Percentiles rank a stretch among this genome's conserved stretches.
Evolutionary conservation across 1,140 invertebrate genomes (phyloP).

Genomic region (Cryptotermes secundus): DNA sequence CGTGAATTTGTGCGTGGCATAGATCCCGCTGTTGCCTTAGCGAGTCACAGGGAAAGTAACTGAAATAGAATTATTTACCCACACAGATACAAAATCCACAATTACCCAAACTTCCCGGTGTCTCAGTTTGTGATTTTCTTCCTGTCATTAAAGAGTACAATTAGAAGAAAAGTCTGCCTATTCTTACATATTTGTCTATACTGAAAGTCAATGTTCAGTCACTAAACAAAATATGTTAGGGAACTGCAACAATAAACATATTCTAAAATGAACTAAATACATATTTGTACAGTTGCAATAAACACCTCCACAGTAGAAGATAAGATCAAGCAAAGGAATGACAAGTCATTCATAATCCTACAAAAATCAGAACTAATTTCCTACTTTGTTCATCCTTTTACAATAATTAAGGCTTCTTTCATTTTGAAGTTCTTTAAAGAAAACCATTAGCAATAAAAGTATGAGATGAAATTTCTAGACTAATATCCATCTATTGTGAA

Average conservation of each 20-base stretch:
- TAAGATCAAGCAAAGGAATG: neutral
- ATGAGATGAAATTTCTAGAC: neutral
- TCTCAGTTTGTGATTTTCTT: too few relatives aligned
- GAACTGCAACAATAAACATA: neutral
- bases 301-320: neutral
- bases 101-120: too few relatives aligned
- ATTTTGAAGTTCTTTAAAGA: conserved; percentile 9
- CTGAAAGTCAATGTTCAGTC: too few relatives aligned
- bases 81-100: too few relatives aligned
- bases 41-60: too few relatives aligned
- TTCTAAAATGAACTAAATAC: neutral
- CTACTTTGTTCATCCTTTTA: neutral
- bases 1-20: too few relatives aligned
- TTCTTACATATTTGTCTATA: too few relatives aligned
- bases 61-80: too few relatives aligned
- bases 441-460: conserved; percentile 15
- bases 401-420: neutral
- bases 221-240: neutral
- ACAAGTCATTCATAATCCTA: neutral
- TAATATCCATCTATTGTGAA: conserved; percentile 6
- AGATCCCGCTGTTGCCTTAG: too few relatives aligned
- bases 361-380: neutral
- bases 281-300: neutral
- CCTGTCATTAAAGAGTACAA: too few relatives aligned
- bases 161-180: too few relatives aligned